These are phyloP conservation scores for Hesperophylax magnus DNA, from an alignment of 1,140 invertebrate genomes.

Conservation along the genomic window DNA sequence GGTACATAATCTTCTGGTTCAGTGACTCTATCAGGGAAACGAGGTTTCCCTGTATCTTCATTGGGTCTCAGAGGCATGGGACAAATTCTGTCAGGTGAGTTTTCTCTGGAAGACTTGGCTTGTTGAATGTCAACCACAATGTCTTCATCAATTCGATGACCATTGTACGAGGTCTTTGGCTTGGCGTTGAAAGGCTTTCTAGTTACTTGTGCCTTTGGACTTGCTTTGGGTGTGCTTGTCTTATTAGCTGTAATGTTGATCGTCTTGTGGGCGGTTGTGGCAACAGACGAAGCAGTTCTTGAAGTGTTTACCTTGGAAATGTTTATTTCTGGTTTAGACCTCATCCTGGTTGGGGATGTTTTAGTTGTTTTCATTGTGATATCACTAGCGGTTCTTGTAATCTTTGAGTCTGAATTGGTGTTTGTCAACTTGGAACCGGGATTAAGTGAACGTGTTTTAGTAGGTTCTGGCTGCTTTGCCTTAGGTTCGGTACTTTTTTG, in stretches of 20 bases:
- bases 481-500: conserved; percentile 24
- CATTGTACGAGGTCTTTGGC: conserved; percentile 57
- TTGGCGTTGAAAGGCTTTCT: conserved; percentile 39
- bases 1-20: conserved; percentile 78
- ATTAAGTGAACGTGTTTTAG: conserved; percentile 47
- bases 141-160: conserved; percentile 64
- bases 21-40: conserved; percentile 79
- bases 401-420: conserved; percentile 64
- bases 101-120: conserved; percentile 80
- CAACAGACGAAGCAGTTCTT: conserved; percentile 60
- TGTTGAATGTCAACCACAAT: conserved; percentile 76
- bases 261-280: conserved; percentile 61
- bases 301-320: conserved; percentile 61
- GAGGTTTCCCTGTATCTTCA: conserved; percentile 73
- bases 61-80: conserved; percentile 74
- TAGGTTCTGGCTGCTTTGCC: conserved; percentile 41
- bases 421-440: conserved; percentile 29
- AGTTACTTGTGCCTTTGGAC: conserved; percentile 65
- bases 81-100: conserved; percentile 77
- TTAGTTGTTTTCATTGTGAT: conserved; percentile 69
- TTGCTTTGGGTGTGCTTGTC: conserved; percentile 61
- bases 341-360: conserved; percentile 63
- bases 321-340: conserved; percentile 68
- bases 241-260: conserved; percentile 59
- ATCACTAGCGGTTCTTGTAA: conserved; percentile 72